A percentile compares a stretch with the other conserved stretches of the same genome.
Conservation (phyloP, 2,888 invertebrate genomes). For the Pemphredon lugubris region DNA sequence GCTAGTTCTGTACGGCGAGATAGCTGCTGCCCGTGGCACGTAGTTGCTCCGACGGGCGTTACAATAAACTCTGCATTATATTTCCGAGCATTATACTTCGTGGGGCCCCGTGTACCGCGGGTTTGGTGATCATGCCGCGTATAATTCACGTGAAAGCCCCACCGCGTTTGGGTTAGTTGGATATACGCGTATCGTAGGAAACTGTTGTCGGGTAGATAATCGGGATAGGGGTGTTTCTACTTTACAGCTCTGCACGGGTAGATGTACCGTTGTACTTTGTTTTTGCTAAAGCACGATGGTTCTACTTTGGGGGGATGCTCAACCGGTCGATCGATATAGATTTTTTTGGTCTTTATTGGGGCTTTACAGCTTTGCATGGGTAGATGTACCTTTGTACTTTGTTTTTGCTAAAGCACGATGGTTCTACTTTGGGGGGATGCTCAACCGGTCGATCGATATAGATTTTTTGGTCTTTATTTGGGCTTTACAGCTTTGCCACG, state of each 20-base stretch:
- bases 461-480: no score
- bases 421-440: no score
- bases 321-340: no score
- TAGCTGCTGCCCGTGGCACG: conserved; percentile 29
- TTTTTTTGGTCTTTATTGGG: no score
- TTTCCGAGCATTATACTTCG: conserved; percentile 48
- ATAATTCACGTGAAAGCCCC: conserved; percentile 20
- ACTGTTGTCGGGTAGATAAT: conserved; percentile 30
- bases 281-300: no score
- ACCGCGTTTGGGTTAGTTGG: background rate
- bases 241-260: background rate
- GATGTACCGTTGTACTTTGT: no score
- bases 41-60: conserved; percentile 45
- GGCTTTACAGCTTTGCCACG: no score
- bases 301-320: no score
- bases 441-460: no score
- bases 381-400: no score
- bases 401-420: no score
- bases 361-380: no score
- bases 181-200: background rate
- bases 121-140: conserved; percentile 30
- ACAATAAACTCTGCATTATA: conserved; percentile 76
- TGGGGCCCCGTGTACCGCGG: conserved; percentile 20
- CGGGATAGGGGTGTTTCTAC: background rate
- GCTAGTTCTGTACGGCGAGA: conserved; percentile 51